Evolutionary conservation across 1,140 invertebrate species (phyloP).

Genomic region (Drosophila jambulina): DNA sequence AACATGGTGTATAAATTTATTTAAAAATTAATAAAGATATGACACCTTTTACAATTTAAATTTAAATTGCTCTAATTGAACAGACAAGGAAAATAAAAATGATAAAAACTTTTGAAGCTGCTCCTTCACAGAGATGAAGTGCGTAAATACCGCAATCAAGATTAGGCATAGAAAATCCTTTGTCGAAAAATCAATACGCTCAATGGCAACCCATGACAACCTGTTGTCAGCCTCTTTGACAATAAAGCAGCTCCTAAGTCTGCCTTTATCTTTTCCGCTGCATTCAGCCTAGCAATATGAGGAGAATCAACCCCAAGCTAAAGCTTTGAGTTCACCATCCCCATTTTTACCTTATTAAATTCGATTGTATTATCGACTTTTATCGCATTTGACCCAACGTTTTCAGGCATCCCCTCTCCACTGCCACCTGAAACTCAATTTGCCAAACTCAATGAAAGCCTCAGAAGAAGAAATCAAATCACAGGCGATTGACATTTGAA

Average conservation of each 20-base stretch:
- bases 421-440: conserved; percentile 67
- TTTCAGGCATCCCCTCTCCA: conserved; percentile 16
- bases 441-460: conserved; percentile 56
- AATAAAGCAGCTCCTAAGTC: conserved; percentile 35
- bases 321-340: conserved; percentile 22
- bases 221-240: conserved; percentile 71
- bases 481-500: conserved; percentile 76
- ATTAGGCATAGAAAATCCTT: conserved; percentile 12
- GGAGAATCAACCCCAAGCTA: conserved; percentile 39
- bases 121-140: no score
- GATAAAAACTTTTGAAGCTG: not conserved
- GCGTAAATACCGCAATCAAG: conserved; percentile 8
- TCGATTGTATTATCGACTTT: conserved; percentile 77
- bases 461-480: conserved; percentile 63
- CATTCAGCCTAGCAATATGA: conserved; percentile 8
- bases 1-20: not conserved
- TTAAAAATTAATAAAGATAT: not conserved
- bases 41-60: rapidly evolving
- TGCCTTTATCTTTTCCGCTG: conserved; percentile 2
- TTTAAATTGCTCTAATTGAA: not conserved
- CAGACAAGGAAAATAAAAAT: not conserved
- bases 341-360: conserved; percentile 74
- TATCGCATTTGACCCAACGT: conserved; percentile 75
- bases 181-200: conserved; percentile 57
- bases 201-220: conserved; percentile 60